A percentile compares a stretch with the other conserved stretches of the same genome.
Conservation (phyloP, 1,140 invertebrate species). For the Saxidomus purpurata region DNA sequence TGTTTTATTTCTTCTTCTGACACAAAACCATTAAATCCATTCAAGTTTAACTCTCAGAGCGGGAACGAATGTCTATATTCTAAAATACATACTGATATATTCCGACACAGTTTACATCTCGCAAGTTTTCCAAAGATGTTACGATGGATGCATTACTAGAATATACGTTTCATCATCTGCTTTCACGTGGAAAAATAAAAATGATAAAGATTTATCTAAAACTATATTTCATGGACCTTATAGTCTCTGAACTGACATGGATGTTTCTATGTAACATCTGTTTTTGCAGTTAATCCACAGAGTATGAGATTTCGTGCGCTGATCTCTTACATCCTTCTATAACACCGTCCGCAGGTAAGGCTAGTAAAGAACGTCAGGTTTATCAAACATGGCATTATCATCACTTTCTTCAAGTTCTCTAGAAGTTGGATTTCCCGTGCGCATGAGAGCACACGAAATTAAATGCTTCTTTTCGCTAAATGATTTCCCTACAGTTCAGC, state of each 20-base stretch:
- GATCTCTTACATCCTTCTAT: conserved; percentile 1
- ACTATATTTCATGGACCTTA: conserved; percentile 11
- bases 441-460: neutral
- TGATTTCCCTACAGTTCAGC: neutral
- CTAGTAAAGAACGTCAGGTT: neutral
- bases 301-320: neutral
- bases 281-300: neutral
- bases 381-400: neutral
- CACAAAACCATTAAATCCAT: neutral
- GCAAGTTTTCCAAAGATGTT: neutral
- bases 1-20: neutral
- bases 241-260: neutral
- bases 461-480: neutral
- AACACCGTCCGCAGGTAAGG: neutral
- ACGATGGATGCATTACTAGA: neutral
- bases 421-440: neutral
- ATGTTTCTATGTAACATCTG: neutral
- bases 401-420: neutral
- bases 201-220: neutral
- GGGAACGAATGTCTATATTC: neutral
- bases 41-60: neutral
- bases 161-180: neutral
- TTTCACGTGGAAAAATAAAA: neutral
- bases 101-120: neutral
- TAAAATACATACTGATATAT: neutral